These are phyloP conservation scores for Bombus confusus DNA, from an alignment of 1,140 invertebrate species.

Conservation along the genomic window DNA sequence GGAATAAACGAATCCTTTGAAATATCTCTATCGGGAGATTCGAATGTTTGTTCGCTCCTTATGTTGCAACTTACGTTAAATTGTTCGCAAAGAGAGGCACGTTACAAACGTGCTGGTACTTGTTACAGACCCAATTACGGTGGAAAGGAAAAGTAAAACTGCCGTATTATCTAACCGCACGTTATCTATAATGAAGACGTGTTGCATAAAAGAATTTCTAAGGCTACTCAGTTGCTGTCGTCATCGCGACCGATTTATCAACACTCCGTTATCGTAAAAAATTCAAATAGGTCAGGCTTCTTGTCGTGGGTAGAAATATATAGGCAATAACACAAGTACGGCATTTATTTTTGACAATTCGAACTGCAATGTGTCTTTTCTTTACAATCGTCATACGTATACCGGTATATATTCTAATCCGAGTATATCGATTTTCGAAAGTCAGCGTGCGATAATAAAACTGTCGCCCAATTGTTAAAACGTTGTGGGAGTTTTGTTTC, in stretches of 20 bases:
- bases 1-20: conserved; percentile 2
- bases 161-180: background rate
- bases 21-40: background rate
- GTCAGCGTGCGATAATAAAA: too few relatives aligned
- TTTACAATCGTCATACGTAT: too few relatives aligned
- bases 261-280: conserved; percentile 6
- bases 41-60: background rate
- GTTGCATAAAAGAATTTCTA: conserved; percentile 61
- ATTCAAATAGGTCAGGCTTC: background rate
- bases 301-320: too few relatives aligned
- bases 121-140: background rate
- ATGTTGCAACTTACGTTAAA: background rate
- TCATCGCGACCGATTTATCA: conserved; percentile 43
- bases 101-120: background rate
- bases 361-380: too few relatives aligned
- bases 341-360: too few relatives aligned
- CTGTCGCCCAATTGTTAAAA: too few relatives aligned
- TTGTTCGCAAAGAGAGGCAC: background rate
- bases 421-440: too few relatives aligned
- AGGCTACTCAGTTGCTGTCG: conserved; percentile 42
- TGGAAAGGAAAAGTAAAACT: background rate
- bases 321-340: background rate
- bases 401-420: too few relatives aligned
- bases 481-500: accelerated
- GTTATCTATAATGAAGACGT: background rate